Evolutionary conservation across 2,888 invertebrate genomes (phyloP), one percentile per base, ranked within the genome.

Genomic region (Phengaris alcon): DNA sequence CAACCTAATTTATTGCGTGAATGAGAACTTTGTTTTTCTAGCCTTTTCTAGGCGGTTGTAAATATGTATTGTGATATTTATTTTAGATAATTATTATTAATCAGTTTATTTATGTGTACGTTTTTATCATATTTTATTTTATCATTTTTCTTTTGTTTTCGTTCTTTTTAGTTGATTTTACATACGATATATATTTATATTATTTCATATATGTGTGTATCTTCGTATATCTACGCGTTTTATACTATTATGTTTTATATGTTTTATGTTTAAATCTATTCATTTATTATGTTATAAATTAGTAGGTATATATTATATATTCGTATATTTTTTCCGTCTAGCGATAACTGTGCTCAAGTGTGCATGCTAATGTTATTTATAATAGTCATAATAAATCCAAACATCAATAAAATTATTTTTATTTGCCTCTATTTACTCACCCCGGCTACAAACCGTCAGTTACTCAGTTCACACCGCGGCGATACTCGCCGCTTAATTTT

Each of bases 1-100:
- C 75, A 79, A 78, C 82, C 84, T 86, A 83, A 84, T 85, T 85
- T 85, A 84, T 86, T 83, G 83, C 80, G 76, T 82, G 83, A 75
- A 76, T 84, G 82, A 35, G 35, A 35, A 35, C 3, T 35, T 3
- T 13, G 80, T 79, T 77, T 80, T 81, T 82, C 78, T 78, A 75
- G 77, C 76, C 79, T 80, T 87, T 10, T 87, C 87, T 89, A 88
- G 87, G 89, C 87, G 81, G 86, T 88, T 87, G 85, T 89, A 88
- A 87, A 83, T 83, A 55, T 79, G 78, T 68, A 59, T 76, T 79
- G 64, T 44, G 64, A 64, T 64, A 64, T 64, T 64, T 59, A 22
- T 10, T 15, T 59, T 59, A 64, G 64, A 48, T 48, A 6, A 6
- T 46, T 48, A 7, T 48, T 48, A 48, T 48, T 48, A 35, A 4